Base-by-base conservation (phyloP, 2,797 vertebrate genomes). In the Mormyrops attenuatus region DNA sequence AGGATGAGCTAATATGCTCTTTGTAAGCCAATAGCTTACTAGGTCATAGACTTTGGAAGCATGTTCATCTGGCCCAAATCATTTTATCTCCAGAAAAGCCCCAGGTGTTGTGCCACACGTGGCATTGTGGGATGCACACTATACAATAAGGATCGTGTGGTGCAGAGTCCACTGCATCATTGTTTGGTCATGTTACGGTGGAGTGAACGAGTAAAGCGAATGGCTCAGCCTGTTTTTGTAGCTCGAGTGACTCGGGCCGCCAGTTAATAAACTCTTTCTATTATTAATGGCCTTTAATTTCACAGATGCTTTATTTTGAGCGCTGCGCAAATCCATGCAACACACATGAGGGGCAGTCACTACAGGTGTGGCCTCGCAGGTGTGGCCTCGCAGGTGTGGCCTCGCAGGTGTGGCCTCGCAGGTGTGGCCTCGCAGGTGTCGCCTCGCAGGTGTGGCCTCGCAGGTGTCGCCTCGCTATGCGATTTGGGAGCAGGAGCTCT, bases 241-340 rank as follows among this genome's bases (percentile, higher is more conserved):
- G 11, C 69, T 41, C 11, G 30, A 44, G 15, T 44, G 73, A 80
- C 30, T 80, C 38, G 8, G 6, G 2, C 38, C 26, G 0, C 38
- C 4, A 82, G 92, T 93, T 93, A 93, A 94, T 95, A 94, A 93
- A 53, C 92, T 52, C 3, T 89, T 89, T 95, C 92, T 93, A 94
- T 94, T 94, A 94, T 95, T 95, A 91, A 95, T 93, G 89, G 89
- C 87, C 87, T 92, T 93, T 93, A 94, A 94, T 93, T 93, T 93
- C 88, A 88, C 92, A 89, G 90, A 92, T 92, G 88, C 91, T 84
- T 88, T 87, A 82, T 55, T 80, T 41, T 66, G 41, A 80, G 20
- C 38, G 82, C 89, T 52, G 41, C 50, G 88, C 80, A 41, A n/a
- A 77, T 63, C 34, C 60, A 89, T 87, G 47, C 44, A 88, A 89